These are phyloP conservation scores for Onchidella celtica DNA, from an alignment of 2,888 invertebrate species.

Conservation along the genomic window DNA sequence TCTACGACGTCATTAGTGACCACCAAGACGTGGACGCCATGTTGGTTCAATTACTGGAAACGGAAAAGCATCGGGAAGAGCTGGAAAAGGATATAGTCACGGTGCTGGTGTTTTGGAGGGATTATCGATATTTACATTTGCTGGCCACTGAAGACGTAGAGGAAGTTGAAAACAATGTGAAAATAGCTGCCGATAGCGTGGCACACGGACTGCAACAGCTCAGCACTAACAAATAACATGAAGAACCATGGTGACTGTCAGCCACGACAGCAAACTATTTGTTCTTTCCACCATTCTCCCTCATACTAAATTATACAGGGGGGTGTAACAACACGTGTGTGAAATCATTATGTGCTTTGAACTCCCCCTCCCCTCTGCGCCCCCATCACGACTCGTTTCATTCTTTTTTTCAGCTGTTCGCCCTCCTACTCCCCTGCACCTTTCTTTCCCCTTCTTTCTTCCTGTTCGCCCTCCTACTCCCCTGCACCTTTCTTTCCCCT, in stretches of 20 bases:
- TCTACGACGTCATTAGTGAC: constrained; percentile 35
- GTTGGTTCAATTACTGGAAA: constrained; percentile 30
- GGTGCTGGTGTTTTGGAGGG: constrained; percentile 29
- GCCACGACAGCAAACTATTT: background rate
- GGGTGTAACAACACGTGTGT: too few species aligned
- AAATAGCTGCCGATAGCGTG: constrained; percentile 13
- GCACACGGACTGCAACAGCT: constrained; percentile 5
- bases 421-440: too few species aligned
- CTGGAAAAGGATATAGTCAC: constrained; percentile 30
- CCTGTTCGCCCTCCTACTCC: too few species aligned
- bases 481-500: too few species aligned
- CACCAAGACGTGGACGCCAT: constrained; percentile 42
- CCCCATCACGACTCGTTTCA: too few species aligned
- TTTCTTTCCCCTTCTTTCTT: too few species aligned
- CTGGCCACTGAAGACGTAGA: background rate
- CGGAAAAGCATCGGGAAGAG: constrained; percentile 29
- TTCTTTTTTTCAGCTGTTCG: too few species aligned
- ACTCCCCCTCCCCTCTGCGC: background rate
- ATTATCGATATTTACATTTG: background rate
- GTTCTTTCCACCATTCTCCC: too few species aligned
- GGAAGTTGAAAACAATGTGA: background rate
- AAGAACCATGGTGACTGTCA: too few species aligned
- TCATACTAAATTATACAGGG: too few species aligned
- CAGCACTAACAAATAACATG: background rate
- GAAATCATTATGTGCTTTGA: too few species aligned